These are phyloP conservation scores for Lethrus apterus DNA, from an alignment of 1,140 invertebrate genomes.

Conservation along the genomic window DNA sequence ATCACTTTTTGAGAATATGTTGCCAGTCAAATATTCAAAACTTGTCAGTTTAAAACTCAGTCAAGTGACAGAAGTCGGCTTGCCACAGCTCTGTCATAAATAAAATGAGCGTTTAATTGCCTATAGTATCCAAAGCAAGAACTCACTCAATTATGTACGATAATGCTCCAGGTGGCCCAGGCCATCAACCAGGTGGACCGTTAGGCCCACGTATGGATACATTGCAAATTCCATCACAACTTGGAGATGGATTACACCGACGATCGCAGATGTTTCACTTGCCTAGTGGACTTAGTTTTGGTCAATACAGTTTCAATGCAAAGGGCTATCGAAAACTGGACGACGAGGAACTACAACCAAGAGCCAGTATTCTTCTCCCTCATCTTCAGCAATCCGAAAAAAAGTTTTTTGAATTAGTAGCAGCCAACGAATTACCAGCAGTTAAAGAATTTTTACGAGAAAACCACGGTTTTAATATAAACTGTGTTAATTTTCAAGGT, in stretches of 20 bases:
- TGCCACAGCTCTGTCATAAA: too few relatives aligned
- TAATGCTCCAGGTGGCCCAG: not conserved
- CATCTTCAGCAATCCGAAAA: conserved; percentile 43
- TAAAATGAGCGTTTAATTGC: too few relatives aligned
- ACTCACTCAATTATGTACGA: not conserved
- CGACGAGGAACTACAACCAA: conserved; percentile 24
- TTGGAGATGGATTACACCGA: not conserved
- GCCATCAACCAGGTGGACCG: not conserved
- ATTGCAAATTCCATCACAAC: not conserved
- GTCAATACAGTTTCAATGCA: conserved; percentile 17
- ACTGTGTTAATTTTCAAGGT: conserved; percentile 47
- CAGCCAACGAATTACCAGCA: conserved; percentile 36
- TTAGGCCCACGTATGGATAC: not conserved
- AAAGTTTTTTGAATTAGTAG: conserved; percentile 45
- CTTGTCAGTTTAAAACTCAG: too few relatives aligned
- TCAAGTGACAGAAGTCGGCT: too few relatives aligned
- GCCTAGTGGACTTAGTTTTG: conserved; percentile 15
- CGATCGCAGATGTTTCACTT: conserved; percentile 10
- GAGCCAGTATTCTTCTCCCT: conserved; percentile 40
- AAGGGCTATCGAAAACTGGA: conserved; percentile 26
- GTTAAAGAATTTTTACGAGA: conserved; percentile 38
- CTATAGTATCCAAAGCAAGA: too few relatives aligned
- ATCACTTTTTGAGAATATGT: too few relatives aligned
- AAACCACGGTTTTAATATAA: conserved; percentile 44
- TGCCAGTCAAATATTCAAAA: too few relatives aligned